Evolutionary conservation across 2,797 vertebrate species (phyloP).

Genomic region (Melanotaenia parkinsoni): DNA sequence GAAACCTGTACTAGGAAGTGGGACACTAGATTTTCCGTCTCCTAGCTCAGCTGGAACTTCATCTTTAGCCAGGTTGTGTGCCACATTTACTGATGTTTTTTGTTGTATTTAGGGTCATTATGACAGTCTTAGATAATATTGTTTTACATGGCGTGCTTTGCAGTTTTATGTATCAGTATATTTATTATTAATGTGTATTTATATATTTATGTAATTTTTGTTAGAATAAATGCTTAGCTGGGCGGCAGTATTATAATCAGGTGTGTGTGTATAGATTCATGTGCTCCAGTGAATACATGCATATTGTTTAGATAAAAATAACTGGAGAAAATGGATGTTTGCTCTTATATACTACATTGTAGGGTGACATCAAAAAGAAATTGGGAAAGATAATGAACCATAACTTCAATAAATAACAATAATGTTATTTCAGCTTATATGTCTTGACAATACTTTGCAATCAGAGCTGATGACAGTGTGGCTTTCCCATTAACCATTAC

Average conservation of each 20-base stretch:
- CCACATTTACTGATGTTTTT: not conserved
- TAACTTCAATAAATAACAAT: not conserved
- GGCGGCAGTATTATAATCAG: too few relatives aligned
- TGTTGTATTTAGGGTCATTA: not conserved
- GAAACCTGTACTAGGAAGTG: conserved; percentile 81
- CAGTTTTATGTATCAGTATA: not conserved
- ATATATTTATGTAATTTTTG: too few relatives aligned
- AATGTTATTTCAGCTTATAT: not conserved
- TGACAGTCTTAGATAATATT: not conserved
- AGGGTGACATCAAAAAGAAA: not conserved
- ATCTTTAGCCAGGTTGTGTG: conserved; percentile 81
- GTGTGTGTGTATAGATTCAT: too few relatives aligned
- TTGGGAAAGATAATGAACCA: not conserved
- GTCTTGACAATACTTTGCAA: not conserved
- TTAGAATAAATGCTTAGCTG: too few relatives aligned
- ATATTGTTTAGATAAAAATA: too few relatives aligned
- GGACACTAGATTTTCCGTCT: conserved; percentile 84
- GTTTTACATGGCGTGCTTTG: not conserved
- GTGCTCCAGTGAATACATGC: too few relatives aligned
- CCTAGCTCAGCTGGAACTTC: conserved; percentile 77
- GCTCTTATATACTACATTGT: too few relatives aligned
- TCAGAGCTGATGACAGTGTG: not conserved
- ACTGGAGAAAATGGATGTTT: too few relatives aligned
- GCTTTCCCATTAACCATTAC: not conserved
- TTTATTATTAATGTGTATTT: too few relatives aligned